Conservation (phyloP, 2,113 vertebrate genomes). For the Uropsilus gracilis region DNA sequence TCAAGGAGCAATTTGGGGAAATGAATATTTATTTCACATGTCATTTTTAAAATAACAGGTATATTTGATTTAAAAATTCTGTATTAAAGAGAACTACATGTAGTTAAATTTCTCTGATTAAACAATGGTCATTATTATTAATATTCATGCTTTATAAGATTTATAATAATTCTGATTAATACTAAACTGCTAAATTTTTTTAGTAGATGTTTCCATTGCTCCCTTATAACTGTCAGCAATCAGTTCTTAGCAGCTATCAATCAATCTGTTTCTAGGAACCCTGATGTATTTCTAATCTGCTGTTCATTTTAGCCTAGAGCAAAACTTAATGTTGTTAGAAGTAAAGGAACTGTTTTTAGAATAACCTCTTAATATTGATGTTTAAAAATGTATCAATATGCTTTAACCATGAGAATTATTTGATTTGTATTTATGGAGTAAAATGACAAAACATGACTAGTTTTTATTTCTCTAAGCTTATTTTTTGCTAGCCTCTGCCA, state of each 20-base stretch:
- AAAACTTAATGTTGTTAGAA: slow-evolving; percentile 50
- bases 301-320: slow-evolving; percentile 60
- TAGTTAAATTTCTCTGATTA: slow-evolving; percentile 17
- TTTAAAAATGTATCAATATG: slow-evolving; percentile 46
- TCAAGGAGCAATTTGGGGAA: slow-evolving; percentile 23
- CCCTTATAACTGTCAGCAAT: slow-evolving; percentile 10
- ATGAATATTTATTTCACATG: slow-evolving; percentile 6
- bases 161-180: not conserved
- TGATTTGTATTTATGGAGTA: slow-evolving; percentile 13
- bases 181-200: not conserved
- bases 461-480: not conserved
- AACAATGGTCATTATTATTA: not conserved
- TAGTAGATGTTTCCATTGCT: not conserved
- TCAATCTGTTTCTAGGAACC: slow-evolving; percentile 59
- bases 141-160: not conserved
- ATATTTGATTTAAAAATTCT: not conserved
- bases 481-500: not conserved
- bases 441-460: not conserved
- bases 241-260: slow-evolving; percentile 36
- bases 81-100: not conserved
- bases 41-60: not conserved
- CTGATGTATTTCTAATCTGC: slow-evolving; percentile 51
- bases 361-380: slow-evolving; percentile 22
- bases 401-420: not conserved
- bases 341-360: slow-evolving; percentile 66